These are phyloP conservation scores for Hyles vespertilio DNA, from an alignment of 1,140 invertebrate species.

Conservation along the genomic window DNA sequence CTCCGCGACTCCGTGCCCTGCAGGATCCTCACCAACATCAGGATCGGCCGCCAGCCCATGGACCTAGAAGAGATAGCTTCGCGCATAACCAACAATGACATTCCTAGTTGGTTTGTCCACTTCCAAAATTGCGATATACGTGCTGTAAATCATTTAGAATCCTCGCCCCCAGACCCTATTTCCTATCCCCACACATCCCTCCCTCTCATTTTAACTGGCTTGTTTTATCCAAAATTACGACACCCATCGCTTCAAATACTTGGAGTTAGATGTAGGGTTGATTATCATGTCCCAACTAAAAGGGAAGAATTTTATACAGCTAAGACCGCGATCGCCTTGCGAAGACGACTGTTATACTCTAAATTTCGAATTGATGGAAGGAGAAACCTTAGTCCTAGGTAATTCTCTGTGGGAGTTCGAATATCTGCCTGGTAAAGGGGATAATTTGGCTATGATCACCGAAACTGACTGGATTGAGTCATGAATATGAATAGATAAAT, in stretches of 20 bases:
- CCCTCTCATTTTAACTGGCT: slow-evolving; percentile 89
- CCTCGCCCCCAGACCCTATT: slow-evolving; percentile 84
- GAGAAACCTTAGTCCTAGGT: slow-evolving; percentile 84
- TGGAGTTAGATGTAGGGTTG: slow-evolving; percentile 82
- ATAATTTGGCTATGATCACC: slow-evolving; percentile 85
- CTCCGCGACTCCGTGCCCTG: slow-evolving; percentile 81
- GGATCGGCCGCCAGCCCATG: slow-evolving; percentile 77
- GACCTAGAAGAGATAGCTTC: slow-evolving; percentile 81
- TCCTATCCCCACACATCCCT: slow-evolving; percentile 84
- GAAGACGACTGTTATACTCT: slow-evolving; percentile 81
- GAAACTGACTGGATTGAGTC: slow-evolving; percentile 84
- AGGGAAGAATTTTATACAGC: slow-evolving; percentile 80
- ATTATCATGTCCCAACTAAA: slow-evolving; percentile 85
- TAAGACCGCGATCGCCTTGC: slow-evolving; percentile 83
- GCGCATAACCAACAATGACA: slow-evolving; percentile 79
- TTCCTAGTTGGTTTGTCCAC: slow-evolving; percentile 87
- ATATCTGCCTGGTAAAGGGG: slow-evolving; percentile 82
- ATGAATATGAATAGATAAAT: slow-evolving; percentile 37
- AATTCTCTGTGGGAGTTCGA: slow-evolving; percentile 86
- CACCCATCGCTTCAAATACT: slow-evolving; percentile 82
- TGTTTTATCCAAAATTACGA: slow-evolving; percentile 86
- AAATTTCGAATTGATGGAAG: slow-evolving; percentile 80
- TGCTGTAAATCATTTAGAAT: slow-evolving; percentile 82
- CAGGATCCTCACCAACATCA: slow-evolving; percentile 82
- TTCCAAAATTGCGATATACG: slow-evolving; percentile 91